These are phyloP conservation scores for Poicephalus gulielmi DNA, from an alignment of 2,113 vertebrate species.

Conservation along the genomic window DNA sequence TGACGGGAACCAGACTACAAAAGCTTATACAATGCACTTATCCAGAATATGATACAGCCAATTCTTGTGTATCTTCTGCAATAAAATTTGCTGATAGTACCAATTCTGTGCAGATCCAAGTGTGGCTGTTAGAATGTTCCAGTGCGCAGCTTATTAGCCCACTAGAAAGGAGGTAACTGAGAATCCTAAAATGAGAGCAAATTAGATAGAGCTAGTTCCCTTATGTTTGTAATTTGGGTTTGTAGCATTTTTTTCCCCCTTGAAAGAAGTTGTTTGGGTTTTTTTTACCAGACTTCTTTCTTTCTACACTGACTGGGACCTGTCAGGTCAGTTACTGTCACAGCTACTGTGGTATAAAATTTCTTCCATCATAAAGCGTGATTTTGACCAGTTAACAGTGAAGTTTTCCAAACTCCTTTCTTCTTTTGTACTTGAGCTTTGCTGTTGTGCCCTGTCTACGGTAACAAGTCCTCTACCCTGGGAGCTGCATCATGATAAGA, in stretches of 20 bases:
- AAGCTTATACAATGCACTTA: neutral
- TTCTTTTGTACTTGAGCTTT: neutral
- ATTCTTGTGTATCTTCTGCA: neutral
- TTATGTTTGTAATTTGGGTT: neutral
- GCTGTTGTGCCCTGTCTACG: neutral
- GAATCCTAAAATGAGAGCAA: neutral
- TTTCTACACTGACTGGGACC: neutral
- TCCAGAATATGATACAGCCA: neutral
- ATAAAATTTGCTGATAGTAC: neutral
- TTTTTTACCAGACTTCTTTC: neutral
- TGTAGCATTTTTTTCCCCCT: neutral
- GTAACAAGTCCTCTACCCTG: neutral
- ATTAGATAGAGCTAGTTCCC: neutral
- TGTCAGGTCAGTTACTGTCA: neutral
- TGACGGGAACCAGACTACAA: neutral
- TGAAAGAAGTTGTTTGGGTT: neutral
- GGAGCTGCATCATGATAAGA: neutral
- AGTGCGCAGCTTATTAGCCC: neutral
- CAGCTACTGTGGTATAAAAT: neutral
- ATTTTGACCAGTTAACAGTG: neutral
- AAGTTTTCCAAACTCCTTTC: neutral
- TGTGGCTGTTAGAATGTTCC: neutral
- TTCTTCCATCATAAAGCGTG: neutral
- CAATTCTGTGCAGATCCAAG: rapidly evolving
- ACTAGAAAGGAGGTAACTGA: neutral